phyloP scores from a whole-genome alignment of 2,113 vertebrate species.

The Chlorocebus sabaeus region DNA sequence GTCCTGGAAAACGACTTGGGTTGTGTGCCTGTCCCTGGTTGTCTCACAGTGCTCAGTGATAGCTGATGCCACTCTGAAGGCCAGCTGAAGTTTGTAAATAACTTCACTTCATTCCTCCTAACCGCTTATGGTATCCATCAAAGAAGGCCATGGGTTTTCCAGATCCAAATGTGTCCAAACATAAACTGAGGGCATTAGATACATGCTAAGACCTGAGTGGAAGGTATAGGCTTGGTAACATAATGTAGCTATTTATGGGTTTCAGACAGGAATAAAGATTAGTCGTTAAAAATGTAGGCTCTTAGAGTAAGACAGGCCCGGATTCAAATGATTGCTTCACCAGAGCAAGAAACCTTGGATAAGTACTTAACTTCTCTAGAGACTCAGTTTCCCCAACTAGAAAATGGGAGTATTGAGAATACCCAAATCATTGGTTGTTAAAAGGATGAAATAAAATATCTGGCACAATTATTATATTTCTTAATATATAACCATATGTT shows the following conservation, averaged over 20 bases:
- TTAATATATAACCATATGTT: no score
- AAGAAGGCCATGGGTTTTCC: background rate
- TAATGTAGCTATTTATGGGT: background rate
- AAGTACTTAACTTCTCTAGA: background rate
- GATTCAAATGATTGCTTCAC: background rate
- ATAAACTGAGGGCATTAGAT: background rate
- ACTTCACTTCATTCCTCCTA: background rate
- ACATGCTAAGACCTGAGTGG: background rate
- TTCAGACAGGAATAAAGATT: background rate
- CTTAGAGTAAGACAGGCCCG: background rate
- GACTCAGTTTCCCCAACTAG: background rate
- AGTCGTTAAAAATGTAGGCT: background rate
- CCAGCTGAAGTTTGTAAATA: background rate
- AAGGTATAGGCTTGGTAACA: background rate
- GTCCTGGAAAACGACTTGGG: background rate
- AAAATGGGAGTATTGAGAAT: background rate
- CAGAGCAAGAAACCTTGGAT: background rate
- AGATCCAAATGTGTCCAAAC: background rate
- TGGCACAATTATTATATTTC: background rate
- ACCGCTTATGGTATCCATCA: background rate
- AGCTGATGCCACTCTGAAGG: background rate
- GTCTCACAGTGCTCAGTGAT: background rate
- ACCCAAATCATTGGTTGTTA: background rate
- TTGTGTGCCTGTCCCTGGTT: background rate
- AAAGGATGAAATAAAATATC: slow-evolving; percentile 2